These are phyloP conservation scores for Dolomedes plantarius DNA, from an alignment of 2,888 invertebrate species.

Conservation along the genomic window DNA sequence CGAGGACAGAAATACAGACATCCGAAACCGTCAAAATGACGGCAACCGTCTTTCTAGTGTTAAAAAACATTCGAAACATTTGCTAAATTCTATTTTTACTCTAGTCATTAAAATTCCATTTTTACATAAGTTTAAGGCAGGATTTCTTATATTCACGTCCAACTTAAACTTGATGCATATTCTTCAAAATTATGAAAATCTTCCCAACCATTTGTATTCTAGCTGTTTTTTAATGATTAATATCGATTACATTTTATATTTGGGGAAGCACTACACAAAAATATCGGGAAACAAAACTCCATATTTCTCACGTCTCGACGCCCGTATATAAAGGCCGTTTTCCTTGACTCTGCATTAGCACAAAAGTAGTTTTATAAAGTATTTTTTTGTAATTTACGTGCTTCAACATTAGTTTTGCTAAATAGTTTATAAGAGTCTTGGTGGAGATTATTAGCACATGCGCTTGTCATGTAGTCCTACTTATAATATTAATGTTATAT, in stretches of 20 bases:
- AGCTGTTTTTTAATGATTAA: no score
- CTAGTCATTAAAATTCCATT: no score
- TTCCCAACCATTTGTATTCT: no score
- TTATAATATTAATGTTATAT: not conserved
- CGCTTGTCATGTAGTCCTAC: not conserved
- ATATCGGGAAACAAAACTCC: not conserved
- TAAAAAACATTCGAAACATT: no score
- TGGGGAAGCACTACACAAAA: not conserved
- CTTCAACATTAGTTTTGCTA: slow-evolving; percentile 12
- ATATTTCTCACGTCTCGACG: not conserved
- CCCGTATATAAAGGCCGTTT: not conserved
- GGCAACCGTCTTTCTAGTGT: no score
- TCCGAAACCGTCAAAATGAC: no score
- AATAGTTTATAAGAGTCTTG: not conserved
- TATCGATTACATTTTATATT: not conserved
- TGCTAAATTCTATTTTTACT: no score
- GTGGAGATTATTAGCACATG: not conserved
- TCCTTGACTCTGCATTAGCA: not conserved
- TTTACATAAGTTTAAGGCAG: no score
- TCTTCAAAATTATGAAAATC: no score
- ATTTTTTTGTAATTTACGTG: slow-evolving; percentile 9
- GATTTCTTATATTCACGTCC: no score
- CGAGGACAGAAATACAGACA: no score
- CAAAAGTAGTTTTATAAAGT: slow-evolving; percentile 3
- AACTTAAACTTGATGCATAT: no score